Conservation (phyloP, 2,888 invertebrate species). For the Andrena trimmerana region DNA sequence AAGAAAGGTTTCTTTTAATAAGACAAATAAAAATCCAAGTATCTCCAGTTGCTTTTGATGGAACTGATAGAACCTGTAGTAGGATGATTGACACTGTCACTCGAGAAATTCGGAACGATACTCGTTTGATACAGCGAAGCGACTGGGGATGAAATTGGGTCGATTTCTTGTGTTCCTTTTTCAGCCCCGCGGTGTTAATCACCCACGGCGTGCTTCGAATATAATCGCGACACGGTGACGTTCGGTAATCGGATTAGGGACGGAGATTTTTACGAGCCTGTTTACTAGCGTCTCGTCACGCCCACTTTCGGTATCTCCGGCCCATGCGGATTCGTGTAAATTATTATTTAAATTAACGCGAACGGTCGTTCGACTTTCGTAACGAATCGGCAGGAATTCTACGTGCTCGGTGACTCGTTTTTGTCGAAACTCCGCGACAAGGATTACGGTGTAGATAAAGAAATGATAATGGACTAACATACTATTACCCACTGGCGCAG, state of each 20-base stretch:
- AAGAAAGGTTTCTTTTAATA: too few species aligned
- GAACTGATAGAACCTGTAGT: too few species aligned
- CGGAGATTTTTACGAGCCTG: slow-evolving; percentile 44
- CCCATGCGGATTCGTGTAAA: slow-evolving; percentile 31
- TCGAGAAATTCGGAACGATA: too few species aligned
- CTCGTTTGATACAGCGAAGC: not conserved
- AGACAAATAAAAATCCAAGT: too few species aligned
- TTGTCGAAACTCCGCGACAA: not conserved
- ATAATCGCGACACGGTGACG: slow-evolving; percentile 4
- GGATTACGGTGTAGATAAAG: slow-evolving; percentile 4
- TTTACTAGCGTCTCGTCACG: slow-evolving; percentile 46
- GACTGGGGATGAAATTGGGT: not conserved
- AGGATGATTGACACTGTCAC: too few species aligned
- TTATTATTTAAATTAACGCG: slow-evolving; percentile 46
- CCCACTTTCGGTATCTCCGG: slow-evolving; percentile 33
- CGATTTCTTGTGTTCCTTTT: not conserved
- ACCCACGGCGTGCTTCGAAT: slow-evolving; percentile 1
- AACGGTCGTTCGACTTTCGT: slow-evolving; percentile 21
- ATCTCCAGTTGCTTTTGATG: too few species aligned
- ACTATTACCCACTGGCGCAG: not conserved
- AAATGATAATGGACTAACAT: not conserved
- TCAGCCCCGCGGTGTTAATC: not conserved
- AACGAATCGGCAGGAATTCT: slow-evolving; percentile 1
- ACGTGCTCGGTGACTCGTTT: not conserved
- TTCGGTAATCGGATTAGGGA: slow-evolving; percentile 51